These are phyloP conservation scores for Pheosia gnoma DNA, from an alignment of 2,888 invertebrate genomes.

Conservation along the genomic window DNA sequence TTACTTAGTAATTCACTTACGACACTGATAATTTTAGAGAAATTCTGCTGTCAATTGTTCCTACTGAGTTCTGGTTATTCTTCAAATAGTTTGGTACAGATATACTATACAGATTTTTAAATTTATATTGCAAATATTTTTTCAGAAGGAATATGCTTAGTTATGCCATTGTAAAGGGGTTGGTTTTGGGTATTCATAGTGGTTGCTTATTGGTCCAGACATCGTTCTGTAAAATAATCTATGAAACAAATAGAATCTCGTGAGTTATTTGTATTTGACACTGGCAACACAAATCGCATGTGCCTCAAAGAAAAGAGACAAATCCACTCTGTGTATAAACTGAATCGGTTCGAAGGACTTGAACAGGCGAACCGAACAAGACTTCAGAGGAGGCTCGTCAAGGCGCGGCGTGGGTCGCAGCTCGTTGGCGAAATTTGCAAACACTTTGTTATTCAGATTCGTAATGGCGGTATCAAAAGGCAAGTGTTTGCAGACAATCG, in stretches of 20 bases:
- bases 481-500: slow-evolving; percentile 43
- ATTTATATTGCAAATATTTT: no score
- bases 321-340: not conserved
- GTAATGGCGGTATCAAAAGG: slow-evolving; percentile 52
- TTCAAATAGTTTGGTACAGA: no score
- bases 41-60: no score
- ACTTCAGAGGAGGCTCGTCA: slow-evolving; percentile 2
- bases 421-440: slow-evolving; percentile 40
- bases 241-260: no score
- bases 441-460: slow-evolving; percentile 58
- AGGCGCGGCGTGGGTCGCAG: slow-evolving; percentile 1
- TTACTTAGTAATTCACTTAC: slow-evolving; percentile 14
- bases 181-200: no score
- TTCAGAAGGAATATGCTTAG: no score
- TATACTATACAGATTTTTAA: no score
- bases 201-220: no score
- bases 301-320: not conserved
- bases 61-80: no score
- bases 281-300: not conserved
- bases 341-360: not conserved
- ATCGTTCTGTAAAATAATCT: no score
- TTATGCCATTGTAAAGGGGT: no score
- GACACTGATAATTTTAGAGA: not conserved
- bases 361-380: slow-evolving; percentile 5
- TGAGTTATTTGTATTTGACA: not conserved